Evolutionary conservation across 2,797 vertebrate genomes (phyloP), one percentile per base, ranked within the genome.

Genomic region (Alca torda): DNA sequence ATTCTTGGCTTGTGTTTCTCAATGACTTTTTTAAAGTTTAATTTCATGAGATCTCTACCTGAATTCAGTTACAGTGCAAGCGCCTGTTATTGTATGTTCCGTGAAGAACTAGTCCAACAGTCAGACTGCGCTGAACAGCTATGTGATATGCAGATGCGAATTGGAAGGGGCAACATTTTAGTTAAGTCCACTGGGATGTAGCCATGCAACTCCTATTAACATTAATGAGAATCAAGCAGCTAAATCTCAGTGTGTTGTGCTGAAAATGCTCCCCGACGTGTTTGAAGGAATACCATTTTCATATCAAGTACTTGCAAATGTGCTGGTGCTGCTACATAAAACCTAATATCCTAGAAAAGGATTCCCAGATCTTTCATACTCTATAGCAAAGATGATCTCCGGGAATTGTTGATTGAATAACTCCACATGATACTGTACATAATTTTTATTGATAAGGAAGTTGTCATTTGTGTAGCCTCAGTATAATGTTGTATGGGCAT

Each of bases 381-480:
- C 30, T 65, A 2, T 23, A 53, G 45, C 28, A 89, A 95, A 96
- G 80, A 82, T 48, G 65, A 94, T 89, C 69, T 85, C 54, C 4
- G 33, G 64, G 48, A 97, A 88, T 5, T 94, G 69, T 94, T 95
- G 85, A 89, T 16, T 77, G 81, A 89, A 39, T 77, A 91, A 86
- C 68, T 91, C 73, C 69, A 51, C 51, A 63, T 30, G 60, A 59
- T 69, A 19, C 16, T 92, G 25, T 89, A 90, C 24, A 92, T 89
- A 3, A 85, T 84, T 95, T 93, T 96, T 96, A 96, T 95, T 89
- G 75, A 95, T 95, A 61, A 97, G 41, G 59, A 90, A 93, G 25
- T 90, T 94, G 9, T 87, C 48, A 75, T 67, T 17, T 64, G 8
- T 51, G 4, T 41, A 85, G 15, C 8, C 68, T 69, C 31, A 28